phyloP scores from a whole-genome alignment of 2,113 vertebrate species.

The Nymphicus hollandicus region DNA sequence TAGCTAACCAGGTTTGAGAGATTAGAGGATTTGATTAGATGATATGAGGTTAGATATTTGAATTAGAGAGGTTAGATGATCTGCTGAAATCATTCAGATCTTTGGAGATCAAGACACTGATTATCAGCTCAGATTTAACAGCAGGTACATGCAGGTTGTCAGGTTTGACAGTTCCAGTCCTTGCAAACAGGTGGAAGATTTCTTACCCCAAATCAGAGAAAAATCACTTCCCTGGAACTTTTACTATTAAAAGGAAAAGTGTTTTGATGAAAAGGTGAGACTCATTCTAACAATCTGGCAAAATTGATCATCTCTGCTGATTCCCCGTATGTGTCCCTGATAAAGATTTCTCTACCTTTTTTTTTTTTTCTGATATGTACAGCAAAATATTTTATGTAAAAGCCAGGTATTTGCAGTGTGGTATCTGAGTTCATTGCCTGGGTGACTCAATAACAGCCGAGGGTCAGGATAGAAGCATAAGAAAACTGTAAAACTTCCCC shows the following conservation, averaged over 20 bases:
- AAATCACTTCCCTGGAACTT: not conserved
- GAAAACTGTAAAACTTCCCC: not conserved
- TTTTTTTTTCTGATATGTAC: not conserved
- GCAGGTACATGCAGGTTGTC: not conserved
- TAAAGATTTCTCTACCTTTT: not conserved
- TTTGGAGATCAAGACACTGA: not conserved
- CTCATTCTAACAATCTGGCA: not conserved
- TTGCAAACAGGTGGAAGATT: not conserved
- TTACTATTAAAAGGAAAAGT: not conserved
- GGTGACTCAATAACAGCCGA: not conserved
- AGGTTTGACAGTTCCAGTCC: not conserved
- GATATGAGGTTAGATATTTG: slow-evolving; percentile 21
- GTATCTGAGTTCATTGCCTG: not conserved
- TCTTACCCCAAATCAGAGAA: not conserved
- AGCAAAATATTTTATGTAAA: not conserved
- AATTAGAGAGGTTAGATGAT: not conserved
- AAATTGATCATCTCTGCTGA: not conserved
- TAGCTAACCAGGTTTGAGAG: not conserved
- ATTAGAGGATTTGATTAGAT: slow-evolving; percentile 15
- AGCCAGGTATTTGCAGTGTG: not conserved
- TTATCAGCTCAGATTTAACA: not conserved
- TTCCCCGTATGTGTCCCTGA: not conserved
- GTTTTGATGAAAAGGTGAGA: not conserved
- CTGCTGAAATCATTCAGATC: not conserved
- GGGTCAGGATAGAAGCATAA: not conserved